A percentile compares a stretch with the other conserved stretches of the same genome.
Conservation (phyloP, 2,797 vertebrate genomes). For the Halcyon leucocephala region DNA sequence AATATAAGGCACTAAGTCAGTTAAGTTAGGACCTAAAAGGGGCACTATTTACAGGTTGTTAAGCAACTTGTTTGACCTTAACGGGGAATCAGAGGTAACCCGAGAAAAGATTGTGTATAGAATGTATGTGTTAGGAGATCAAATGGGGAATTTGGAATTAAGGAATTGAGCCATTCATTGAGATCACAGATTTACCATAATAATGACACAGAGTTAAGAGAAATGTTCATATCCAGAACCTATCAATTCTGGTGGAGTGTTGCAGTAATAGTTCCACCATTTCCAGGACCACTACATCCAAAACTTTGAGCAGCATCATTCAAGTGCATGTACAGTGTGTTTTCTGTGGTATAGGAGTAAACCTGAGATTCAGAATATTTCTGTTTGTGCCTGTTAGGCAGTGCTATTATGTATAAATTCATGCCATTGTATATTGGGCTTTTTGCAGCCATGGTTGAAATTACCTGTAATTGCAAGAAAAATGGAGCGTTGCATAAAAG, state of each 20-base stretch:
- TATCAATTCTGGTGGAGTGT: background rate
- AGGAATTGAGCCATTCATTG: background rate
- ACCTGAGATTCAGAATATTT: background rate
- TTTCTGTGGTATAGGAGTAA: background rate
- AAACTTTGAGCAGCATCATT: background rate
- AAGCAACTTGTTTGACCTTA: background rate
- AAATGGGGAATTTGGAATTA: background rate
- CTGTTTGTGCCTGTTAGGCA: background rate
- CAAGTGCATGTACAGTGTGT: background rate
- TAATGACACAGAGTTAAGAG: background rate
- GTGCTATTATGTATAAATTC: background rate
- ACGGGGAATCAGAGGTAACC: background rate
- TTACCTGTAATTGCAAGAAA: background rate
- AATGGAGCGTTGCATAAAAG: background rate
- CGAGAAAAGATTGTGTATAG: background rate
- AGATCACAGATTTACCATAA: rapidly evolving
- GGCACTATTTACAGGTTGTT: background rate
- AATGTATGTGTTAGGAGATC: background rate
- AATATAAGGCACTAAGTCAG: background rate
- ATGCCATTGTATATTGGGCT: background rate
- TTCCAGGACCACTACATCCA: background rate
- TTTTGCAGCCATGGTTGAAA: background rate
- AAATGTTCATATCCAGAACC: no score
- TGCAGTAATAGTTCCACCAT: background rate
- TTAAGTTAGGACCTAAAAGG: background rate